A percentile compares a stretch with the other conserved stretches of the same genome.
phyloP scores from a whole-genome alignment of 1,140 invertebrate species.

The Heliconius hewitsoni region DNA sequence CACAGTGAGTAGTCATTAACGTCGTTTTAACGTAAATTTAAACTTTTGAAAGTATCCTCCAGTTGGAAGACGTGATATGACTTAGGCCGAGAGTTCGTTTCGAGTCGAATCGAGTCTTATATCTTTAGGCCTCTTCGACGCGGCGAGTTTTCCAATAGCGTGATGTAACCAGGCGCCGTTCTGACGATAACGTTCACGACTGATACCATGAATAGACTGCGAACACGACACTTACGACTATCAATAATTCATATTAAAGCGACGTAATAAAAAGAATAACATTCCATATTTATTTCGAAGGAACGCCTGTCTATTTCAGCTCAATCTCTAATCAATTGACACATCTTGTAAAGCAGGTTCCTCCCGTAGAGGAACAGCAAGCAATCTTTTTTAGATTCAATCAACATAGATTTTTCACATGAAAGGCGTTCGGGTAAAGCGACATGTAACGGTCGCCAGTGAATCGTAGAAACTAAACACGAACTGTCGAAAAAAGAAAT shows the following conservation, averaged over 20 bases:
- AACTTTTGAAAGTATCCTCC: constrained; percentile 70
- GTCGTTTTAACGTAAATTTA: constrained; percentile 69
- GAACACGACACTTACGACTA: constrained; percentile 46
- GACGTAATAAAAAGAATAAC: constrained; percentile 44
- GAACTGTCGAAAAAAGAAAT: constrained; percentile 45
- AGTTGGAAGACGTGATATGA: constrained; percentile 58
- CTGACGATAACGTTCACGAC: constrained; percentile 52
- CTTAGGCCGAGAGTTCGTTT: constrained; percentile 55
- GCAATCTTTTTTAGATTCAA: constrained; percentile 30
- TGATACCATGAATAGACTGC: constrained; percentile 54
- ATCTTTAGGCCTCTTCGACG: constrained; percentile 57
- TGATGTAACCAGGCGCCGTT: constrained; percentile 72
- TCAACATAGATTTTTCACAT: constrained; percentile 25
- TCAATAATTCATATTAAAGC: constrained; percentile 50
- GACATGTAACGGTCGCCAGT: constrained; percentile 34
- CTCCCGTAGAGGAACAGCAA: background rate
- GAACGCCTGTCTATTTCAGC: constrained; percentile 34
- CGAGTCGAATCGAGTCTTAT: constrained; percentile 56
- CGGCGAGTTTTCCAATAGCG: constrained; percentile 70
- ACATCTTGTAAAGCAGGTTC: background rate
- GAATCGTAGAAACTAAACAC: constrained; percentile 39
- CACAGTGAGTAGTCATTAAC: constrained; percentile 64
- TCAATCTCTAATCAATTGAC: constrained; percentile 26
- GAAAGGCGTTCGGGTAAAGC: constrained; percentile 19
- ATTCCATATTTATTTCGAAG: constrained; percentile 28